Conservation (phyloP, 2,888 invertebrate species). For the Hedya salicella region DNA sequence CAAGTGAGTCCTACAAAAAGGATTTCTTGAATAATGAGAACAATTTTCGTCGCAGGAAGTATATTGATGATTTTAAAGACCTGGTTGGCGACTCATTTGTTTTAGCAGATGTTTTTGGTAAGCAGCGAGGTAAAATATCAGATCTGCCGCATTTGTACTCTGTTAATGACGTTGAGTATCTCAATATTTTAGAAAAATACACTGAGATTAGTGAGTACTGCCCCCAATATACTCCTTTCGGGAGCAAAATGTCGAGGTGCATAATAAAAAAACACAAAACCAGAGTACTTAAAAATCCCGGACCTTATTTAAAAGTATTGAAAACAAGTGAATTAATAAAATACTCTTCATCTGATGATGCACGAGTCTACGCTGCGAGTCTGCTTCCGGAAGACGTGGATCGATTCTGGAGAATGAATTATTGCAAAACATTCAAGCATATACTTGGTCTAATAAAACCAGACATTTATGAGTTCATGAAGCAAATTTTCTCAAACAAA, state of each 20-base stretch:
- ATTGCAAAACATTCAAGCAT: slow-evolving; percentile 51
- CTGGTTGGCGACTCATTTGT: slow-evolving; percentile 59
- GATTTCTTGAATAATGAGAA: slow-evolving; percentile 47
- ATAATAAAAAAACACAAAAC: slow-evolving; percentile 22
- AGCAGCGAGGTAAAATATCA: slow-evolving; percentile 30
- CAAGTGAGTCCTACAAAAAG: slow-evolving; percentile 60
- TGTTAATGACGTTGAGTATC: slow-evolving; percentile 55
- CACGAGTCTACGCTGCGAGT: slow-evolving; percentile 54
- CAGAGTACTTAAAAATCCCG: neutral
- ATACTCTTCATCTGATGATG: slow-evolving; percentile 55
- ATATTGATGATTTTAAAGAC: slow-evolving; percentile 41
- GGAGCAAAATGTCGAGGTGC: slow-evolving; percentile 9
- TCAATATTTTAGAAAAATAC: slow-evolving; percentile 60
- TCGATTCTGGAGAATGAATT: slow-evolving; percentile 57
- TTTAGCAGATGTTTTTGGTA: slow-evolving; percentile 49
- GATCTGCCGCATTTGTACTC: slow-evolving; percentile 52
- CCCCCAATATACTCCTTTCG: too few species aligned
- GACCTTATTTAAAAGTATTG: neutral
- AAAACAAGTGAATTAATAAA: slow-evolving; percentile 46
- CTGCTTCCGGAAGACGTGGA: slow-evolving; percentile 52
- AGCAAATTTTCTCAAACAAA: slow-evolving; percentile 55
- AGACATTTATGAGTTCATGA: slow-evolving; percentile 55
- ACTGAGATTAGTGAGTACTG: neutral
- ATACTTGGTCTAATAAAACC: slow-evolving; percentile 57
- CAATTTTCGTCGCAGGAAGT: neutral